These are phyloP conservation scores for Loriculus beryllinus DNA, from an alignment of 2,797 vertebrate genomes.

Conservation along the genomic window DNA sequence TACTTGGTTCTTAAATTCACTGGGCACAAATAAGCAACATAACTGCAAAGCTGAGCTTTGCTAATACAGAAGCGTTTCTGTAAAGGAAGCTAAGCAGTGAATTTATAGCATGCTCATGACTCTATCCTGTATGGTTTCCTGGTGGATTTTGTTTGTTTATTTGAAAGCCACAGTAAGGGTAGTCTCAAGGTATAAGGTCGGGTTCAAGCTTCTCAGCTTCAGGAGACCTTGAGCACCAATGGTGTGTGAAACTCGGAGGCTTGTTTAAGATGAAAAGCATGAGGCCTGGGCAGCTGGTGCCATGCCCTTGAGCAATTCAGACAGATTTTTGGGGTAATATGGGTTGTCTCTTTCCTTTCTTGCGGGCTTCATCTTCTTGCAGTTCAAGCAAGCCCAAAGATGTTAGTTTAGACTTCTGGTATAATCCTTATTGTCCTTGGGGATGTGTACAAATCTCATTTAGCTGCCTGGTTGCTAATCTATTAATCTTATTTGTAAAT, in stretches of 20 bases:
- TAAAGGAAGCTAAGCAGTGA: not conserved
- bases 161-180: not conserved
- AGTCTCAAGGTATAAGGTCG: rapidly evolving
- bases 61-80: not conserved
- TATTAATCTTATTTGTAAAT: conserved; percentile 51
- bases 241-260: not conserved
- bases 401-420: not conserved
- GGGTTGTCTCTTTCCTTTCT: not conserved
- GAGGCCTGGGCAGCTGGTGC: not conserved
- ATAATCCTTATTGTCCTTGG: conserved; percentile 42
- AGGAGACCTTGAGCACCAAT: not conserved
- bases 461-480: conserved; percentile 12
- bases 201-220: not conserved
- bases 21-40: not conserved
- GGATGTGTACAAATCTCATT: not conserved
- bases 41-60: not conserved
- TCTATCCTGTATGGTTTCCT: not conserved
- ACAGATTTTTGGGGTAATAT: not conserved
- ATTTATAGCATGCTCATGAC: not conserved
- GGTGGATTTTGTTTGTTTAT: not conserved
- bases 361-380: not conserved
- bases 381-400: not conserved
- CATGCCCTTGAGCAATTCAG: not conserved
- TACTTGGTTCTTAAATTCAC: not conserved
- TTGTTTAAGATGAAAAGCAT: not conserved